These are phyloP conservation scores for Anthoscopus minutus DNA, from an alignment of 2,113 vertebrate species.

Conservation along the genomic window DNA sequence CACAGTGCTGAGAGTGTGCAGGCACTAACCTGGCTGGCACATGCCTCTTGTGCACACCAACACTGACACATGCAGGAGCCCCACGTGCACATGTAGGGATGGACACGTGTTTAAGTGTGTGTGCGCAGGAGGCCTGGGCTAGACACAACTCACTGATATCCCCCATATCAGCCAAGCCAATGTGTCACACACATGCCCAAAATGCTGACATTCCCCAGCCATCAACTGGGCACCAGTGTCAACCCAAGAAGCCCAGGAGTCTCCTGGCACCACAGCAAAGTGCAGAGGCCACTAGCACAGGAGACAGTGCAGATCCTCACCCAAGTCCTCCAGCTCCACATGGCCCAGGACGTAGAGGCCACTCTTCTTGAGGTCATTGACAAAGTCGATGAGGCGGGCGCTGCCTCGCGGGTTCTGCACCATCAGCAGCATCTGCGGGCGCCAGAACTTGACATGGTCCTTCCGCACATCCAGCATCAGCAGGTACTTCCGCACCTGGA, in stretches of 20 bases:
- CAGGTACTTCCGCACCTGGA: slow-evolving; percentile 92
- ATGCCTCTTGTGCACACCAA: fast-evolving
- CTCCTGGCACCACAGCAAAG: not conserved
- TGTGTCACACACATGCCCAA: not conserved
- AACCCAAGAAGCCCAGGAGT: fast-evolving
- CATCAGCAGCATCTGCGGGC: slow-evolving; percentile 92
- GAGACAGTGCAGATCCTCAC: slow-evolving; percentile 66
- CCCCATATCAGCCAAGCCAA: not conserved
- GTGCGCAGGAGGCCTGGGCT: not conserved
- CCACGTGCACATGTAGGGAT: fast-evolving
- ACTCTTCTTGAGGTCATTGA: slow-evolving; percentile 97
- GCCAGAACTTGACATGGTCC: slow-evolving; percentile 97
- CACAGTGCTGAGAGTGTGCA: not conserved
- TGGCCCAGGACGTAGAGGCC: slow-evolving; percentile 95
- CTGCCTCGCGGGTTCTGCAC: slow-evolving; percentile 88
- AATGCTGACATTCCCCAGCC: not conserved
- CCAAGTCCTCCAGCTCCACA: slow-evolving; percentile 86
- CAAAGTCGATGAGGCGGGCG: slow-evolving; percentile 84
- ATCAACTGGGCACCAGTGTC: not conserved
- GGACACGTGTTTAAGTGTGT: not conserved
- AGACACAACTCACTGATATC: not conserved
- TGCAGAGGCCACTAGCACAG: not conserved
- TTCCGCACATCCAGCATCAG: slow-evolving; percentile 94
- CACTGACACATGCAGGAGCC: fast-evolving
- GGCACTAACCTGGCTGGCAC: fast-evolving